Conservation (phyloP, 2,113 vertebrate species). For the Pteruthius melanotis region DNA sequence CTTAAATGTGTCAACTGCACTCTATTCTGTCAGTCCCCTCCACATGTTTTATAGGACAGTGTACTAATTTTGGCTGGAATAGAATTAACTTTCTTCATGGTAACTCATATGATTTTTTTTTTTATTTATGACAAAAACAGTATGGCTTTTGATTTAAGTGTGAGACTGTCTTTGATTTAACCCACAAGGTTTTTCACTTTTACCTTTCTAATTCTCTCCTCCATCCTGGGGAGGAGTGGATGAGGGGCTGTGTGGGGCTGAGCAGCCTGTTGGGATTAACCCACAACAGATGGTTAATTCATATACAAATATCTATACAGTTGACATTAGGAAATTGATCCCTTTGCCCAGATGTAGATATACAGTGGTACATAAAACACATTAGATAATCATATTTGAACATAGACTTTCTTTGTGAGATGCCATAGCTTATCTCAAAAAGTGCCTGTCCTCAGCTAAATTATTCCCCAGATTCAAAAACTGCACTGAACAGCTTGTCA, state of each 20-base stretch:
- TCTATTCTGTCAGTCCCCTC: background rate
- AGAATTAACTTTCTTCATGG: background rate
- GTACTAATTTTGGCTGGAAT: background rate
- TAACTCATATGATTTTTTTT: background rate
- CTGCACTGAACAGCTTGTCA: background rate
- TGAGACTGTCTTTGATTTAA: background rate
- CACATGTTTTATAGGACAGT: background rate
- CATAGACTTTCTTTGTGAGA: background rate
- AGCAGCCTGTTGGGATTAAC: background rate
- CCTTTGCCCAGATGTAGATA: background rate
- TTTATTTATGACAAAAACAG: background rate
- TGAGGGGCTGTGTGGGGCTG: background rate
- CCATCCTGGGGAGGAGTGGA: accelerated
- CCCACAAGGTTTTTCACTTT: background rate
- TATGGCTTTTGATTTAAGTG: background rate
- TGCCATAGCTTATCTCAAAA: background rate
- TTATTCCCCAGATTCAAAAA: background rate
- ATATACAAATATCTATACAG: background rate
- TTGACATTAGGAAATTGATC: background rate
- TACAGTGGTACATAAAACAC: background rate
- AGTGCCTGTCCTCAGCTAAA: too few species aligned
- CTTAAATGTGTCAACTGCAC: background rate
- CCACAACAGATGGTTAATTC: background rate
- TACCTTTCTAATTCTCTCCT: background rate
- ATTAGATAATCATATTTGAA: background rate